Percentiles rank a stretch among this genome's conserved stretches.
Evolutionary conservation across 2,888 invertebrate species (phyloP).

Genomic region (Amorpha juglandis): DNA sequence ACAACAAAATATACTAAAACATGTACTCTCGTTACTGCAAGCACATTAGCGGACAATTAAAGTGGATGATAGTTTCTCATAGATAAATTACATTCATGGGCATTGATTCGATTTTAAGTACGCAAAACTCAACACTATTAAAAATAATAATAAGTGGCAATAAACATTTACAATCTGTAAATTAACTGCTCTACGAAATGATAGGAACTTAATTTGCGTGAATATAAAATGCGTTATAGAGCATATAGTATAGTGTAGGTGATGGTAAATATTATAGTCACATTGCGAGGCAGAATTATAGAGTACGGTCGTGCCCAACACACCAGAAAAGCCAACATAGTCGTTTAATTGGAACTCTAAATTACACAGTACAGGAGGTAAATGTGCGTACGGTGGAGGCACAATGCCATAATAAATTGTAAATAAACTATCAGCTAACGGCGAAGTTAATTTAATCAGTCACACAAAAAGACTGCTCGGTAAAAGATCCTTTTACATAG

Average conservation of each 20-base stretch:
- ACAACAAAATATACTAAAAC: conserved; percentile 20
- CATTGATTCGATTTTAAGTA: neutral
- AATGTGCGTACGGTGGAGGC: conserved; percentile 30
- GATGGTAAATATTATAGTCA: conserved; percentile 4
- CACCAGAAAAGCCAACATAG: conserved; percentile 29
- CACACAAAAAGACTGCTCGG: conserved; percentile 45
- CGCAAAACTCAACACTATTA: neutral
- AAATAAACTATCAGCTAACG: conserved; percentile 46
- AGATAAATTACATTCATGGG: conserved; percentile 4
- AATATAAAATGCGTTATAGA: neutral
- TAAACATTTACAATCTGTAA: neutral
- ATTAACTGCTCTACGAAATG: neutral
- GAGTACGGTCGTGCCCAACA: neutral
- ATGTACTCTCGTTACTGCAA: conserved; percentile 5
- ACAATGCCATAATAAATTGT: conserved; percentile 29
- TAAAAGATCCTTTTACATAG: conserved; percentile 52
- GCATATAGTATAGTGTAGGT: neutral
- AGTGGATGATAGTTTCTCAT: neutral
- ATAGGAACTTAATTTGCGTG: neutral
- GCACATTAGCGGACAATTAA: conserved; percentile 15
- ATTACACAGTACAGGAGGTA: conserved; percentile 27
- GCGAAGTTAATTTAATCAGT: conserved; percentile 54
- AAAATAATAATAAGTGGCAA: neutral
- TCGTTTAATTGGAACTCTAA: conserved; percentile 38
- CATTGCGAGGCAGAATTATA: neutral